Base-by-base conservation (phyloP, 1,140 invertebrate species). In the Pteromalus puparum region DNA sequence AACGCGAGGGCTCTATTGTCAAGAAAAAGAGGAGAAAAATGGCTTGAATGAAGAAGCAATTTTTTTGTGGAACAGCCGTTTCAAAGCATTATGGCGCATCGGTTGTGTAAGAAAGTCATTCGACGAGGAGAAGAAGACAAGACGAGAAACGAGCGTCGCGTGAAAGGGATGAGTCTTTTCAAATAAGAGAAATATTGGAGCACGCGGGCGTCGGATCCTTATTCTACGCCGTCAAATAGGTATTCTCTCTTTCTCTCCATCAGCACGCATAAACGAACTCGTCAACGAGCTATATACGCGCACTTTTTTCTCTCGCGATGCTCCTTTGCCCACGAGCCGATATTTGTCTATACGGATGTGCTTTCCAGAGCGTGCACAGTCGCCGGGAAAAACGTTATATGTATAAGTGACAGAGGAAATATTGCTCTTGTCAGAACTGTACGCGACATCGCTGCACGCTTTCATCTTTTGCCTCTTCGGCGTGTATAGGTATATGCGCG, bases 331-430 rank as follows among this genome's bases (percentile, higher is more conserved):
- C n/a, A 46, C 42, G 10, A 34, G 21, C 24, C 9, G 38, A 46
- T 74, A 73, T 68, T 74, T 77, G 30, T 38, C 38, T 84, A 24
- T 28, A 5, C 30, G 6, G 30, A 34, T 61, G 21, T 61, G 13
- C 75, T 34, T 72, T 61, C 21, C 28, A 10, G 15, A 1, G 72
- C 34, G 18, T 5, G 9, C 15, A 15, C 34, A 74, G n/a, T 75
- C 42, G 28, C 65, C 1, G 38, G 12, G 18, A 61, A 21, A 34
- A 74, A 70, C 30, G 70, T 84, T 79, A 79, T 84, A 68, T 42
- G 38, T 42, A 42, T 80, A 80, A 84, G 24, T 84, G 77, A 80
- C 83, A 80, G 46, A 26, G 24, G 70, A 80, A 79, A 80, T 84
- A 80, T 80, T 53, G 48, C 77, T 67, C 61, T 84, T 79, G 34